Evolutionary conservation across 2,113 vertebrate genomes (phyloP), one percentile per base, ranked within the genome.

Genomic region (Calidris pugnax): DNA sequence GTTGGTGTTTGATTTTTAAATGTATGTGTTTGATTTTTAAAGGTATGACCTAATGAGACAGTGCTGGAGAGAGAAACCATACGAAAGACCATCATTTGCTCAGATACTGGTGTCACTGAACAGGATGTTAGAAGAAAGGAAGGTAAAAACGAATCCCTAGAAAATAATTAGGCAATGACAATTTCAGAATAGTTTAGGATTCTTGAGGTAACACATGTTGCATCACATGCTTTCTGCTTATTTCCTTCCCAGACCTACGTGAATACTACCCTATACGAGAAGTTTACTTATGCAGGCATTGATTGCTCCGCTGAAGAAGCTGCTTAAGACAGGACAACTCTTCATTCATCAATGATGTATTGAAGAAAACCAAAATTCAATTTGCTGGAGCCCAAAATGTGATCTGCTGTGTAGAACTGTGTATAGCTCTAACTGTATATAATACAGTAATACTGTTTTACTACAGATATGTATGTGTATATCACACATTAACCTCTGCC

Each of bases 221-320:
- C n/a, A 47, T 90, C 33, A 82, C 10, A 28, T 9, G n/a, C 66
- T 79, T 43, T 74, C 50, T 93, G 37, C 62, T 79, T 90, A 37
- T 76, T 93, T 19, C 55, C 63, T 82, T 95, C 77, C 30, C 93
- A 99, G 99, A 99, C 98, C 27, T 99, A 99, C 3, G 99, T 99
- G 94, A 99, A 99, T 67, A 99, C 99, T 13, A 99, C 99, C 3
- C 97, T 99, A 8, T 99, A 99, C 3, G 99, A 99, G 97, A 99
- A 99, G 97, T 99, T 99, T 89, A 98, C 99, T 93, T 99, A 99
- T 0, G 99, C 99, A 5, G 99, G 99, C 67, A 99, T 99, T 21
- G 99, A 99, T 95, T 99, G 99, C 87, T 99, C 98, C 1, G 99
- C 99, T 48, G 99, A 99, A 96, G 99, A 99, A 93, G 99, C 98